Conservation (phyloP, 2,113 vertebrate genomes). For the Podilymbus podiceps region DNA sequence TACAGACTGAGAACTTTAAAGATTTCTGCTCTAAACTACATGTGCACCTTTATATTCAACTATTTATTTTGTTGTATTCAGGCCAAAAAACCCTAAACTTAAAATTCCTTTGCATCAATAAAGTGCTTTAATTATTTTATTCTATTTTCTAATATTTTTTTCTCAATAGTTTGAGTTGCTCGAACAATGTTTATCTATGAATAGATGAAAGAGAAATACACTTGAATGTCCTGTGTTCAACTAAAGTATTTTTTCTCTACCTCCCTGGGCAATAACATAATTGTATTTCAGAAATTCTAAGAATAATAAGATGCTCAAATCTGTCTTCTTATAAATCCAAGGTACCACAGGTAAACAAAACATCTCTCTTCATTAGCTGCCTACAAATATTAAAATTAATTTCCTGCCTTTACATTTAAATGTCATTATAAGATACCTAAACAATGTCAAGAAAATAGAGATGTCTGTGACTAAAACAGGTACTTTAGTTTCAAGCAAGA, state of each 20-base stretch:
- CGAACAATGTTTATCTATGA: neutral
- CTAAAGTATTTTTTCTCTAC: neutral
- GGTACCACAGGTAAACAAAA: neutral
- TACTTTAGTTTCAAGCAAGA: neutral
- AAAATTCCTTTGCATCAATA: neutral
- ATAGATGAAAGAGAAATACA: neutral
- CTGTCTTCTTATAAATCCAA: neutral
- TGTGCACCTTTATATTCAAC: neutral
- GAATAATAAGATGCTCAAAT: neutral
- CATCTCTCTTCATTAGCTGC: neutral
- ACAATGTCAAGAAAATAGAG: neutral
- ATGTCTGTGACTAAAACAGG: neutral
- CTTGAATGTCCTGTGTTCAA: neutral
- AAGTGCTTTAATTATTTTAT: neutral
- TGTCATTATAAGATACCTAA: neutral
- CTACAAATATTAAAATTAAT: neutral
- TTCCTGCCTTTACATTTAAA: neutral
- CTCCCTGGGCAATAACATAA: neutral
- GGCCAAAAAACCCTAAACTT: fast-evolving
- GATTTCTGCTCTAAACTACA: neutral
- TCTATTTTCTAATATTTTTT: neutral
- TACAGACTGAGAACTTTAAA: neutral
- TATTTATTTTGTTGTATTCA: neutral
- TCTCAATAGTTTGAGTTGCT: neutral
- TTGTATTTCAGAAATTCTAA: neutral